These are phyloP conservation scores for Heliothis subflexa DNA, from an alignment of 1,140 invertebrate species.

Conservation along the genomic window DNA sequence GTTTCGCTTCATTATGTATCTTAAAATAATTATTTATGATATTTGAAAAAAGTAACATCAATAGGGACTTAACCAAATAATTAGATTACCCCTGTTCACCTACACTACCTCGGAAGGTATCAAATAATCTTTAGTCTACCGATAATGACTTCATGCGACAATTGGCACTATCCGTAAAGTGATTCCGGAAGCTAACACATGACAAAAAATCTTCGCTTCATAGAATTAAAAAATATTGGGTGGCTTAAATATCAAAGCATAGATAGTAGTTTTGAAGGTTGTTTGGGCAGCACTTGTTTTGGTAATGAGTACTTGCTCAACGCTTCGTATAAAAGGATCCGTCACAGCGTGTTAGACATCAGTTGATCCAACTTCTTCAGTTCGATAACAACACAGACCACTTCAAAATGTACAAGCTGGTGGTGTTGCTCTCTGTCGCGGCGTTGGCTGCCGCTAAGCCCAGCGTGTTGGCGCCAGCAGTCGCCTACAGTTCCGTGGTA, in stretches of 20 bases:
- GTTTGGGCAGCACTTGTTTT: slow-evolving; percentile 70
- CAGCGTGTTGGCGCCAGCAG: slow-evolving; percentile 67
- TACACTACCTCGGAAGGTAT: neutral
- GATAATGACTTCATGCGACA: slow-evolving; percentile 20
- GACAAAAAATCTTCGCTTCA: slow-evolving; percentile 55
- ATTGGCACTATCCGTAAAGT: slow-evolving; percentile 17
- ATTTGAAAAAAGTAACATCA: too few species aligned
- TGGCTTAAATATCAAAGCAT: slow-evolving; percentile 55
- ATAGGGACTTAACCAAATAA: neutral
- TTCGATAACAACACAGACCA: slow-evolving; percentile 83
- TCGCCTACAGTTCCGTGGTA: slow-evolving; percentile 68
- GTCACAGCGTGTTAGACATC: slow-evolving; percentile 62
- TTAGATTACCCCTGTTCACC: neutral
- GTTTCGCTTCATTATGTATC: too few species aligned
- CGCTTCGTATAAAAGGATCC: slow-evolving; percentile 71
- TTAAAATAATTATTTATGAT: too few species aligned
- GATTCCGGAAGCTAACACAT: slow-evolving; percentile 50
- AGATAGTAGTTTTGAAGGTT: slow-evolving; percentile 71
- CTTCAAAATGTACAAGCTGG: slow-evolving; percentile 80
- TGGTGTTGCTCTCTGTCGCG: slow-evolving; percentile 76
- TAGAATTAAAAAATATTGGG: slow-evolving; percentile 37
- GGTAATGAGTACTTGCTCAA: slow-evolving; percentile 51
- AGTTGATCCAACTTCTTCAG: slow-evolving; percentile 72
- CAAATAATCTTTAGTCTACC: neutral
- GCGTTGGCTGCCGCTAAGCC: slow-evolving; percentile 81